Conservation (phyloP, 2,113 vertebrate genomes). For the Phylloscopus whistleri region DNA sequence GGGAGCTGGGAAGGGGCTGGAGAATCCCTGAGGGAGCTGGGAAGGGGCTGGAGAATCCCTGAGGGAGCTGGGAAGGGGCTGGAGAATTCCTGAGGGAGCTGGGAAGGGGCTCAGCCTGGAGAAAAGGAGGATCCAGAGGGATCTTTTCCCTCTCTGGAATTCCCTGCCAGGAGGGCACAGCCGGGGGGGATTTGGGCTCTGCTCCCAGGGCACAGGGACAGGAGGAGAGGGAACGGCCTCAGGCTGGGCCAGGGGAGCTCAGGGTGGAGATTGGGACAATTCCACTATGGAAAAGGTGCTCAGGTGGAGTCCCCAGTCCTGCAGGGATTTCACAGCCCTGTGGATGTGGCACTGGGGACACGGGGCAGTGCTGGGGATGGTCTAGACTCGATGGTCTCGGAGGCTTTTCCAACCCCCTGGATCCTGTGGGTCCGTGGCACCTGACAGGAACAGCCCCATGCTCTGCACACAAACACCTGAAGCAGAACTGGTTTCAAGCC, state of each 20-base stretch:
- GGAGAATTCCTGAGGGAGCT: no score
- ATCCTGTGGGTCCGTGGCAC: neutral
- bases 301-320: neutral
- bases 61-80: no score
- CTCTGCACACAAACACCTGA: neutral
- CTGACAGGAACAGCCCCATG: neutral
- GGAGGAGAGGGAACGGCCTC: neutral
- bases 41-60: no score
- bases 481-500: neutral
- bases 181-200: no score
- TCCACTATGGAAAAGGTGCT: neutral
- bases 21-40: no score
- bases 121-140: no score
- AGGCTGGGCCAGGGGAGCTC: neutral
- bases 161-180: no score
- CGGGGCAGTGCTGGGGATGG: neutral
- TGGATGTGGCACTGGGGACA: neutral
- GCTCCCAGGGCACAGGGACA: neutral
- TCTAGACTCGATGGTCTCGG: fast-evolving
- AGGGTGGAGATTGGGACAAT: neutral
- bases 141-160: no score
- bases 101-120: no score
- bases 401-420: neutral
- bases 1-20: no score
- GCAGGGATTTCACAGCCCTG: neutral